Percentiles rank a stretch among this genome's conserved stretches.
Conservation (phyloP, 2,797 vertebrate species). For the Poeciliopsis presidionis region DNA sequence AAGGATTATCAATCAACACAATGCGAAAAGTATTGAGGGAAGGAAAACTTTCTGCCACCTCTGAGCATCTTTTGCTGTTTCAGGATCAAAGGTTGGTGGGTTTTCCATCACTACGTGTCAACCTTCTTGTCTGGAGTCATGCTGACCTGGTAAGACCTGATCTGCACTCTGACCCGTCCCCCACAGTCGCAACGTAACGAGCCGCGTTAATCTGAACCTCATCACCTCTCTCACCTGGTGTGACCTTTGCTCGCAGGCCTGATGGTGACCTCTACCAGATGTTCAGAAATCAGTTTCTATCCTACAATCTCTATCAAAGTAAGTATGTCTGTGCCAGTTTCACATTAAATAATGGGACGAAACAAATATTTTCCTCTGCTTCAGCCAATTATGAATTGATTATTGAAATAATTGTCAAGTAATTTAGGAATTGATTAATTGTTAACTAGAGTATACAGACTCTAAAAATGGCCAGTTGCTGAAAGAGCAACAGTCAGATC, state of each 20-base stretch:
- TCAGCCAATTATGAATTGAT: too few species aligned
- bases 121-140: conserved; percentile 97
- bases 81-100: conserved; percentile 99
- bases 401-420: too few species aligned
- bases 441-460: too few species aligned
- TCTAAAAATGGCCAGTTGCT: too few species aligned
- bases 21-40: neutral
- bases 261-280: conserved; percentile 95
- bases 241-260: conserved; percentile 82
- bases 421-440: too few species aligned
- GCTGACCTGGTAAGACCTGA: conserved; percentile 89
- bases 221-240: neutral
- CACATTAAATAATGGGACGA: neutral
- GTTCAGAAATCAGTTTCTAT: conserved; percentile 95
- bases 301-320: conserved; percentile 98
- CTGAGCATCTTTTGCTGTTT: conserved; percentile 35
- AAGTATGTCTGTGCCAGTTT: conserved; percentile 48
- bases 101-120: conserved; percentile 94
- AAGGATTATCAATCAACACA: too few species aligned
- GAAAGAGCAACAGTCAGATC: too few species aligned
- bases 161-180: neutral
- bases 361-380: neutral
- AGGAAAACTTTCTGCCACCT: neutral
- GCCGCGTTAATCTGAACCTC: neutral
- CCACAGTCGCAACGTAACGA: neutral